These are phyloP conservation scores for Prolemur simus DNA, from an alignment of 2,113 vertebrate genomes.

Conservation along the genomic window DNA sequence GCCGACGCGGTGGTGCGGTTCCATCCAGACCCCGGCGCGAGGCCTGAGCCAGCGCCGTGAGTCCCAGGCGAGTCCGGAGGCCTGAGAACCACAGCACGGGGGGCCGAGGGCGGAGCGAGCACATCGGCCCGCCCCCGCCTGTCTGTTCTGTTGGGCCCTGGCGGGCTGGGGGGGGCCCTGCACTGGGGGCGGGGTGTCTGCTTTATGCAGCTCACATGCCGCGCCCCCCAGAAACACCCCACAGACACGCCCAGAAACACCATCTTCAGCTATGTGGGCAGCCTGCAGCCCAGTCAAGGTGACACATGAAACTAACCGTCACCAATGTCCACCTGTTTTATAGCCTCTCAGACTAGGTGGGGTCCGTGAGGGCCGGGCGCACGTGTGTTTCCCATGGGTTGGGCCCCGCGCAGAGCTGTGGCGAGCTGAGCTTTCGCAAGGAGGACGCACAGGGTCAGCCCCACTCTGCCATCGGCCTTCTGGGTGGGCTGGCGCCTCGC, in stretches of 20 bases:
- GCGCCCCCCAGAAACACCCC: too few species aligned
- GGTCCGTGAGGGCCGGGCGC: background rate
- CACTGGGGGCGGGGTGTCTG: too few species aligned
- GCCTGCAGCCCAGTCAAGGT: background rate
- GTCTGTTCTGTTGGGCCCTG: background rate
- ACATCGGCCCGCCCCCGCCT: background rate
- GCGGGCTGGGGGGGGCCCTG: too few species aligned
- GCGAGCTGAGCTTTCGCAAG: background rate
- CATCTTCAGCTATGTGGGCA: background rate
- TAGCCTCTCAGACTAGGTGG: background rate
- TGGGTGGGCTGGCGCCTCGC: background rate
- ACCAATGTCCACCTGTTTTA: background rate
- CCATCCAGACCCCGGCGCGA: background rate
- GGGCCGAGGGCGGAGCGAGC: background rate
- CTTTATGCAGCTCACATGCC: too few species aligned
- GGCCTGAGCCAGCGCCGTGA: background rate
- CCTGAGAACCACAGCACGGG: background rate
- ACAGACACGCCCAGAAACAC: too few species aligned
- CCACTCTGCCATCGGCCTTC: rapidly evolving
- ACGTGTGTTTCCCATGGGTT: rapidly evolving
- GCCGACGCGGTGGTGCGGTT: background rate
- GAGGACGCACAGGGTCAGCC: background rate
- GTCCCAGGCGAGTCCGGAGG: background rate
- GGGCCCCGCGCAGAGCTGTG: background rate
- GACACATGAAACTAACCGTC: background rate